A percentile compares a stretch with the other conserved stretches of the same genome.
phyloP scores from a whole-genome alignment of 2,888 invertebrate species.

The Zygaena filipendulae region DNA sequence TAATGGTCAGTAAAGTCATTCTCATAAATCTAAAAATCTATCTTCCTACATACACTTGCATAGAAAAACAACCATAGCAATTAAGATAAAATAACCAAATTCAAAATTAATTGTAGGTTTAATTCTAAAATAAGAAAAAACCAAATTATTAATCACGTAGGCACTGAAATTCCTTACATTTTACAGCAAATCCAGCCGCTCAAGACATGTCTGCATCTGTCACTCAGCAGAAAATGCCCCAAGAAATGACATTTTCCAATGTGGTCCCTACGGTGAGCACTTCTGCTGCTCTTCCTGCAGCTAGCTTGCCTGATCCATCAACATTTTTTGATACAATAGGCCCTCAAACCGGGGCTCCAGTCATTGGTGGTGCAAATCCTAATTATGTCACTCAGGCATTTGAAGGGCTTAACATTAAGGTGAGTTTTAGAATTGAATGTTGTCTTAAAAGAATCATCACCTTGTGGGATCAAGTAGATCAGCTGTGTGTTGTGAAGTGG shows the following conservation, averaged over 20 bases:
- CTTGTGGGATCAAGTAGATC: no score
- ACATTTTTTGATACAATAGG: constrained; percentile 62
- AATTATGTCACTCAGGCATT: constrained; percentile 39
- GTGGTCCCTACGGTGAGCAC: constrained; percentile 42
- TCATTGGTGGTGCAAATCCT: constrained; percentile 31
- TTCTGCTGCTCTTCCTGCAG: constrained; percentile 39
- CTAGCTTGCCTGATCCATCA: constrained; percentile 55
- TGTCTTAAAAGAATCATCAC: no score
- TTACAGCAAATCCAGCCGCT: constrained; percentile 29
- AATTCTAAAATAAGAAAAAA: no score
- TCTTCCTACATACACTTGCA: no score
- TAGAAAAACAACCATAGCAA: no score
- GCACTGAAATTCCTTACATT: no score
- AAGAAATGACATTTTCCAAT: constrained; percentile 40
- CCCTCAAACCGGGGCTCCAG: constrained; percentile 33
- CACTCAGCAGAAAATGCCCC: constrained; percentile 27
- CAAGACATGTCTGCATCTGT: constrained; percentile 39
- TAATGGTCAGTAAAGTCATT: no score
- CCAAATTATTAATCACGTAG: background rate
- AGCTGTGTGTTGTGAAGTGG: no score
- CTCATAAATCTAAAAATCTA: no score
- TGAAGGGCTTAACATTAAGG: constrained; percentile 48
- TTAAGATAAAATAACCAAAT: no score
- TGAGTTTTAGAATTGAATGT: constrained; percentile 20
- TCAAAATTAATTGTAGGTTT: no score